Evolutionary conservation across 2,113 vertebrate species (phyloP).

Genomic region (Centropus unirufus): DNA sequence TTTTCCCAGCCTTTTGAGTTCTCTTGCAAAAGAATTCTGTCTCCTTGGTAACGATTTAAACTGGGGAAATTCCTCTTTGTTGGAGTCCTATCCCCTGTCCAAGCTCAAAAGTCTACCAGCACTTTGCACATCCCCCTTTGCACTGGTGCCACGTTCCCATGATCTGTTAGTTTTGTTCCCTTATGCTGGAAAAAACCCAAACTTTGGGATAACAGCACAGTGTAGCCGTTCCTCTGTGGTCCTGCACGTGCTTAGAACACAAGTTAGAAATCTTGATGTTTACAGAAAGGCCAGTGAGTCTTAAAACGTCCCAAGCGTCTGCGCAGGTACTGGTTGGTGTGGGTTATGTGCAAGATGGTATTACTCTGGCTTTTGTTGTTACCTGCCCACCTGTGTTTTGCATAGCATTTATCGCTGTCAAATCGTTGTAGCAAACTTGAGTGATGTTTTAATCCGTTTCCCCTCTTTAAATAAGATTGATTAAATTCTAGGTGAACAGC

Average conservation of each 20-base stretch:
- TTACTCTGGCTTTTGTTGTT: not conserved
- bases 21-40: conserved; percentile 70
- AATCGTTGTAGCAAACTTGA: not conserved
- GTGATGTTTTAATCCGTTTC: not conserved
- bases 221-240: not conserved
- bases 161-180: conserved; percentile 32
- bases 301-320: not conserved
- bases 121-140: not conserved
- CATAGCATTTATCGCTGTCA: not conserved
- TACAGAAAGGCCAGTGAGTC: not conserved
- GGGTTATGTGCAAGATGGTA: not conserved
- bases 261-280: not conserved
- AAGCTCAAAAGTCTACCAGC: conserved; percentile 1
- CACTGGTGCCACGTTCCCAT: not conserved
- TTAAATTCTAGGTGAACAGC: not conserved
- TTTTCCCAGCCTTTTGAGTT: conserved; percentile 72
- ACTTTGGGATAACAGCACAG: not conserved
- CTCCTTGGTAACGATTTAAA: conserved; percentile 80
- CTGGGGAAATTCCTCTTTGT: conserved; percentile 63
- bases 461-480: not conserved
- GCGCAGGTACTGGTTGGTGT: not conserved
- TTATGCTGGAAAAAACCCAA: not conserved
- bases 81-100: not conserved
- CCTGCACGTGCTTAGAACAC: not conserved
- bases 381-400: not conserved